Percentiles rank a stretch among this genome's conserved stretches.
Evolutionary conservation across 2,888 invertebrate species (phyloP).

Genomic region (Eupeodes latifasciatus): DNA sequence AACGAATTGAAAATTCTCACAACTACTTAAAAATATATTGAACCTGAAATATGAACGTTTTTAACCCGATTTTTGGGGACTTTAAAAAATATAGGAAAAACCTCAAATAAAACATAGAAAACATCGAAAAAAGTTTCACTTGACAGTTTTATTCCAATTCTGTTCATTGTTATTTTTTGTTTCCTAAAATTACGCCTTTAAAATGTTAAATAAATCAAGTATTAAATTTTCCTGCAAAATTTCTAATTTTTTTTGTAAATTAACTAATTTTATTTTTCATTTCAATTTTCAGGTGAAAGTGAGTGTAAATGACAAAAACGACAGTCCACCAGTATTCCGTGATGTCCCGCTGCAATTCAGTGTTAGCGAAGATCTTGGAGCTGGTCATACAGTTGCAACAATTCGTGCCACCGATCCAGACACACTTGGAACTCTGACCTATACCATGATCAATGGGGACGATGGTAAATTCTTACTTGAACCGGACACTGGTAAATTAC

Average conservation of each 20-base stretch:
- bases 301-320: constrained; percentile 95
- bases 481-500: constrained; percentile 88
- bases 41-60: too few relatives aligned
- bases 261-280: background rate
- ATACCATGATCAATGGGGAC: constrained; percentile 88
- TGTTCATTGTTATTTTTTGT: too few relatives aligned
- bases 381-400: constrained; percentile 91
- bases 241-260: background rate
- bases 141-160: too few relatives aligned
- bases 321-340: constrained; percentile 95
- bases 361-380: constrained; percentile 93
- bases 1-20: too few relatives aligned
- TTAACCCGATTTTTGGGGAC: too few relatives aligned
- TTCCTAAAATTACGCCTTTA: too few relatives aligned
- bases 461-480: constrained; percentile 90
- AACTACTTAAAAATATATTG: too few relatives aligned
- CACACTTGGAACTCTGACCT: constrained; percentile 91
- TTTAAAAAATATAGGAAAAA: too few relatives aligned
- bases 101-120: too few relatives aligned
- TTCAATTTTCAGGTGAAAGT: constrained; percentile 90
- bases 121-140: too few relatives aligned
- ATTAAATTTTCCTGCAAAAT: too few relatives aligned
- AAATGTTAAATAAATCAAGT: too few relatives aligned
- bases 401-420: constrained; percentile 94
- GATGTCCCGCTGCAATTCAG: constrained; percentile 89